phyloP scores from a whole-genome alignment of 1,140 invertebrate species.

The Drosophila santomea region DNA sequence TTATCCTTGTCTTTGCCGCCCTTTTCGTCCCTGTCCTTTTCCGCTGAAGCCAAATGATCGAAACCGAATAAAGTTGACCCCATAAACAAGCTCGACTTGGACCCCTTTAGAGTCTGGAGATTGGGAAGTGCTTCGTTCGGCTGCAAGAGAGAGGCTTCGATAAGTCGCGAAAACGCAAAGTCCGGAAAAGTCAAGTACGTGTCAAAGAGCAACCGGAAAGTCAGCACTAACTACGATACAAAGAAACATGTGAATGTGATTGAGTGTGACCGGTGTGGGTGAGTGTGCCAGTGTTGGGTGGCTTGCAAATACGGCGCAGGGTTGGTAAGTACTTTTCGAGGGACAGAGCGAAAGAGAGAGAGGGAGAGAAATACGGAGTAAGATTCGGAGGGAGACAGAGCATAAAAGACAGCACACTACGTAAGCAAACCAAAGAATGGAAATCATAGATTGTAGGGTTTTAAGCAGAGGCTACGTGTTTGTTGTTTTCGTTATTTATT shows the following conservation, averaged over 20 bases:
- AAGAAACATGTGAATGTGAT: conserved; percentile 68
- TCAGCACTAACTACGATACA: conserved; percentile 81
- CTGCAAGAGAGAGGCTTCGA: conserved; percentile 70
- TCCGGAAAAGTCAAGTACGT: conserved; percentile 31
- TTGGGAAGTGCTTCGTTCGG: conserved; percentile 85
- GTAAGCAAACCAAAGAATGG: conserved; percentile 34
- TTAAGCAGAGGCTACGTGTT: conserved; percentile 58
- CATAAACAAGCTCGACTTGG: conserved; percentile 85
- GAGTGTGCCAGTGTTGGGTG: conserved; percentile 50
- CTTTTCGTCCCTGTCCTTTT: conserved; percentile 70
- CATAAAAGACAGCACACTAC: conserved; percentile 60
- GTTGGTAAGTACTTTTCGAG: conserved; percentile 36
- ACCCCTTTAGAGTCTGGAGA: conserved; percentile 87
- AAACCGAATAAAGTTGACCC: conserved; percentile 80
- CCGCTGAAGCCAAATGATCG: conserved; percentile 54
- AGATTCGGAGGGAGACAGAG: conserved; percentile 14
- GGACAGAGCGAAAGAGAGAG: conserved; percentile 29
- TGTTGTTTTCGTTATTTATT: conserved; percentile 46
- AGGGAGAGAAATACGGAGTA: conserved; percentile 16
- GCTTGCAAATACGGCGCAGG: conserved; percentile 57
- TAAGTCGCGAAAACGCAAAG: conserved; percentile 36
- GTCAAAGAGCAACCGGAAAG: conserved; percentile 79
- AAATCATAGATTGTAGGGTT: conserved; percentile 22
- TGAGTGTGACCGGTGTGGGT: conserved; percentile 37
- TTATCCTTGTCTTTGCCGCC: conserved; percentile 76